A percentile compares a stretch with the other conserved stretches of the same genome.
These are phyloP conservation scores for Caenorhabditis sp. DNA, from an alignment of 2,888 invertebrate species.

Conservation along the genomic window DNA sequence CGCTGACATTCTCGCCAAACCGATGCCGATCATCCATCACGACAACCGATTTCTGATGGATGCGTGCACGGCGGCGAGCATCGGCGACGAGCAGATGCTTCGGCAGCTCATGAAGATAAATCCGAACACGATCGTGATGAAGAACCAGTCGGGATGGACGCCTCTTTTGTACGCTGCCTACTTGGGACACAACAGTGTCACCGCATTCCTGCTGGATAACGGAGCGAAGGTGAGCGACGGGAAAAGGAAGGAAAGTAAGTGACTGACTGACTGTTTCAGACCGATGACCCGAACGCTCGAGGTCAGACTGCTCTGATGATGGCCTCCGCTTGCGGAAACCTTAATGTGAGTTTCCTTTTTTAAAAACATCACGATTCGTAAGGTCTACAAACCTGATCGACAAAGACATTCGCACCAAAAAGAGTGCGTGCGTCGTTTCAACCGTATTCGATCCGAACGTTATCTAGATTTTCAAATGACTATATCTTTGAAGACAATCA, in stretches of 20 bases:
- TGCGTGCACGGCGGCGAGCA: constrained; percentile 67
- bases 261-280: constrained; percentile 21
- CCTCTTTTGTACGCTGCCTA: constrained; percentile 96
- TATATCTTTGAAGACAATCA: too few species aligned
- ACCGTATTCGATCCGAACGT: neutral
- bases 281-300: constrained; percentile 65
- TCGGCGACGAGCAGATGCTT: constrained; percentile 63
- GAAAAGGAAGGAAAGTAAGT: too few species aligned
- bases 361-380: neutral
- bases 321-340: constrained; percentile 82
- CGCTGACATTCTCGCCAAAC: constrained; percentile 52
- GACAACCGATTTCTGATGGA: constrained; percentile 64
- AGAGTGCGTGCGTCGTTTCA: too few species aligned
- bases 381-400: too few species aligned
- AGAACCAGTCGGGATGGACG: constrained; percentile 87
- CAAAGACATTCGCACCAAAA: too few species aligned
- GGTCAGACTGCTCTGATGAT: constrained; percentile 81
- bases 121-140: constrained; percentile 36
- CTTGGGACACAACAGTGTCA: constrained; percentile 90
- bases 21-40: constrained; percentile 42
- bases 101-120: constrained; percentile 36
- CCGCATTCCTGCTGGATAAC: constrained; percentile 88
- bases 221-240: constrained; percentile 86
- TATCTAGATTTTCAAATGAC: too few species aligned
- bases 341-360: neutral